Conservation (phyloP, 92 coral and sea anemone species). For the Muricea muricata region DNA sequence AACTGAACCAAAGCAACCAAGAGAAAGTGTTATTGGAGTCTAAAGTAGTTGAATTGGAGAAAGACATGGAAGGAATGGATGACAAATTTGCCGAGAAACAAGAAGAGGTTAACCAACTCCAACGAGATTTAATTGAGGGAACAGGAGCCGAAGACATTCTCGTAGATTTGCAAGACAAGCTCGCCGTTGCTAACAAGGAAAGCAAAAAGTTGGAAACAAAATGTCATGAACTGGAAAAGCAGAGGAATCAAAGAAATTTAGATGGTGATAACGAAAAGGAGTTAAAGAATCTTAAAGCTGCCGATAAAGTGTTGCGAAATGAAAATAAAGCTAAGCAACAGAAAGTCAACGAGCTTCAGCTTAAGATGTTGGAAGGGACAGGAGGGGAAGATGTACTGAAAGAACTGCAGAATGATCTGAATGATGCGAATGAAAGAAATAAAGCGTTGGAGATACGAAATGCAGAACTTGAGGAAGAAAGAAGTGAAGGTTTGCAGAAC, state of each 20-base stretch:
- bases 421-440: neutral
- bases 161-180: neutral
- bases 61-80: conserved; percentile 43
- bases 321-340: conserved; percentile 6
- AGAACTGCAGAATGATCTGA: neutral
- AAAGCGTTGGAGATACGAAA: conserved; percentile 5
- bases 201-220: neutral
- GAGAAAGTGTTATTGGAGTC: conserved; percentile 47
- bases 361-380: neutral
- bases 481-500: too few relatives aligned
- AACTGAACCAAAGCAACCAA: neutral
- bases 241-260: neutral
- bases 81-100: conserved; percentile 38
- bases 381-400: conserved; percentile 3
- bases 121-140: neutral
- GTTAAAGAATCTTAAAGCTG: conserved; percentile 46
- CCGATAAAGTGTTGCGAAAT: conserved; percentile 53
- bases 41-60: neutral
- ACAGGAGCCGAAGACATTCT: neutral
- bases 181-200: neutral
- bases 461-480: neutral
- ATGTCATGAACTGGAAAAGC: neutral
- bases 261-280: conserved; percentile 5
- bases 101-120: conserved; percentile 25
- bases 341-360: neutral